Evolutionary conservation across 1,140 invertebrate species (phyloP).

Genomic region (Mercenaria mercenaria): DNA sequence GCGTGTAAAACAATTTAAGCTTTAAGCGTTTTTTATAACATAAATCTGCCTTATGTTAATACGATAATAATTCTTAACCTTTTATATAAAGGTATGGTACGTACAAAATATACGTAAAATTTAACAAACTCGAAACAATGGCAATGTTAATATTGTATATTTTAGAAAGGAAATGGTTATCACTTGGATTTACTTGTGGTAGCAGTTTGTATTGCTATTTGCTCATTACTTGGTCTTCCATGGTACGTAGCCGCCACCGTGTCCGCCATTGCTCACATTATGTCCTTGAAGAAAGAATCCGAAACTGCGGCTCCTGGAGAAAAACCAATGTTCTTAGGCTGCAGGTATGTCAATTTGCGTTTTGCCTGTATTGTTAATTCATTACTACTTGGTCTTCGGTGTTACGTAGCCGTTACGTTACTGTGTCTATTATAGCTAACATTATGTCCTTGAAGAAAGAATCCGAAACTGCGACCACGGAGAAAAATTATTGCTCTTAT

Average conservation of each 20-base stretch:
- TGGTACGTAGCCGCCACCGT: slow-evolving; percentile 99
- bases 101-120: no score
- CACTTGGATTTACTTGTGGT: slow-evolving; percentile 98
- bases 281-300: slow-evolving; percentile 98
- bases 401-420: slow-evolving; percentile 98
- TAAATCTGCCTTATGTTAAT: no score
- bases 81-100: no score
- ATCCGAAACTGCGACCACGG: slow-evolving; percentile 99
- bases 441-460: slow-evolving; percentile 98
- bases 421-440: slow-evolving; percentile 99
- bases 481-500: slow-evolving; percentile 98
- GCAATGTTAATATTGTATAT: no score
- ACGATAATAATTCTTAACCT: no score
- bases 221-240: slow-evolving; percentile 97
- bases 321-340: slow-evolving; percentile 98
- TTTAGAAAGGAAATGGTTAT: slow-evolving; percentile 98
- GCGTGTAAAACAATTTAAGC: no score
- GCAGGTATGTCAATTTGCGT: slow-evolving; percentile 85
- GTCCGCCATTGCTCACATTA: slow-evolving; percentile 98
- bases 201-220: slow-evolving; percentile 95
- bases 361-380: slow-evolving; percentile 96
- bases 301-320: slow-evolving; percentile 99
- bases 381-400: slow-evolving; percentile 97
- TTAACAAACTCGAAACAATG: no score
- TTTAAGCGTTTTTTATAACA: no score